A percentile compares a stretch with the other conserved stretches of the same genome.
Evolutionary conservation across 37 sponge, comb jelly and placozoan genomes (phyloP).

Genomic region (Halichondria panicea): DNA sequence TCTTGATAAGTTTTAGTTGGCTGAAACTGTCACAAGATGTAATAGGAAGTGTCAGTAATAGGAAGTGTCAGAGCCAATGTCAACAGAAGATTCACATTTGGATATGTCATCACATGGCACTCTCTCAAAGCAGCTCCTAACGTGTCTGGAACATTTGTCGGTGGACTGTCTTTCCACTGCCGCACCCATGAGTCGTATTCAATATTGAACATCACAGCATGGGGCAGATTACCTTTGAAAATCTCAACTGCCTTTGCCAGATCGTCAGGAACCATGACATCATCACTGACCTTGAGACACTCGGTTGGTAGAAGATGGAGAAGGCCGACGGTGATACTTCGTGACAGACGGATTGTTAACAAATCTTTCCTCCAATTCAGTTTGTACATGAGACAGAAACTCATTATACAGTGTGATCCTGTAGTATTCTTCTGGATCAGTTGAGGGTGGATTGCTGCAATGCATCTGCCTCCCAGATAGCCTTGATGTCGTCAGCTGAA

Average conservation of each 20-base stretch:
- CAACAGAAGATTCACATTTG: background rate
- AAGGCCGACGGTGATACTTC: conserved; percentile 19
- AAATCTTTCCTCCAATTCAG: conserved; percentile 29
- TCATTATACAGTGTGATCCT: conserved; percentile 18
- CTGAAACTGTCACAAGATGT: no score
- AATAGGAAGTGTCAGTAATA: no score
- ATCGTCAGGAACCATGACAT: background rate
- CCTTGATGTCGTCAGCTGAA: conserved; percentile 17
- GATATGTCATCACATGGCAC: background rate
- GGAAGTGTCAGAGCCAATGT: no score
- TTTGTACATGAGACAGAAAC: conserved; percentile 18
- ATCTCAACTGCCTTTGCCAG: conserved; percentile 11
- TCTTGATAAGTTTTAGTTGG: conserved; percentile 32
- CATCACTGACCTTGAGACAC: conserved; percentile 13
- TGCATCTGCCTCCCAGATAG: conserved; percentile 8
- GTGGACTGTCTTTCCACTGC: conserved; percentile 27
- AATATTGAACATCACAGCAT: background rate
- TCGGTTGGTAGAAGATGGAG: conserved; percentile 44
- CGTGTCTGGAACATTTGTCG: background rate
- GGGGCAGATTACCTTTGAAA: conserved; percentile 4
- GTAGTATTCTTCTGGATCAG: conserved; percentile 17
- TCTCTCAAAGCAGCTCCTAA: background rate
- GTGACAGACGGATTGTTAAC: conserved; percentile 4
- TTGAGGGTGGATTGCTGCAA: conserved; percentile 8
- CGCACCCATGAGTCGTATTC: conserved; percentile 9